Evolutionary conservation across 1,140 invertebrate species (phyloP), one percentile per base, ranked within the genome.

Genomic region (Drosophila dunni): DNA sequence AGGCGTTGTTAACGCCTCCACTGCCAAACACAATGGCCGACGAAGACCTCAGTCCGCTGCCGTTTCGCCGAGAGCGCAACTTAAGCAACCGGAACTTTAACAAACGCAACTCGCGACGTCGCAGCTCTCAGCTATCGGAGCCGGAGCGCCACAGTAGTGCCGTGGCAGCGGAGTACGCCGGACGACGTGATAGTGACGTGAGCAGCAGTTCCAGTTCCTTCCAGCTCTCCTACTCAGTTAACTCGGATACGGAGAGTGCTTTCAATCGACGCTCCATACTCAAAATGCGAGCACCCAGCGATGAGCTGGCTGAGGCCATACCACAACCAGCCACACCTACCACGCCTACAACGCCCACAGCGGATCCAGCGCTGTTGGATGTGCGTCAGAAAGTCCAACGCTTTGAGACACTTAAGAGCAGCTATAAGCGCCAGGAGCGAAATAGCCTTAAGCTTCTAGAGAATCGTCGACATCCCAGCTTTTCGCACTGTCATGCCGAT

Each of bases 81-180:
- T 72, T 91, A 17, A 92, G 91, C 53, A 91, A 91, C 70, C 77
- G 91, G 7, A 91, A 92, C 64, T 92, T 92, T 44, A 76, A 83
- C 68, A 91, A 91, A 13, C 81, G 86, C 34, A 88, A 75, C 69
- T 91, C 91, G 40, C 78, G 71, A 8, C 83, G 83, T 45, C 81
- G 88, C 42, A 79, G 78, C 20, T 85, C 75, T 33, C 70, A 88
- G 10, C 48, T 53, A 60, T 33, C 51, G 57, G 79, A 76, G 57
- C 46, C 63, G 77, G 80, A 88, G 65, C 70, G 74, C 9, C 67
- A 71, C 68, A 80, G 76, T 78, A 69, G 62, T 64, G 48, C 11
- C 7, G 20, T 51, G 62, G 76, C 76, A 42, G 61, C 67, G 45
- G 53, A 45, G 56, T 56, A 46, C 71, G 69, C n/a, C 64, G 60